A percentile compares a stretch with the other conserved stretches of the same genome.
Conservation (phyloP, 1,140 invertebrate species). For the Pomacea maculata region DNA sequence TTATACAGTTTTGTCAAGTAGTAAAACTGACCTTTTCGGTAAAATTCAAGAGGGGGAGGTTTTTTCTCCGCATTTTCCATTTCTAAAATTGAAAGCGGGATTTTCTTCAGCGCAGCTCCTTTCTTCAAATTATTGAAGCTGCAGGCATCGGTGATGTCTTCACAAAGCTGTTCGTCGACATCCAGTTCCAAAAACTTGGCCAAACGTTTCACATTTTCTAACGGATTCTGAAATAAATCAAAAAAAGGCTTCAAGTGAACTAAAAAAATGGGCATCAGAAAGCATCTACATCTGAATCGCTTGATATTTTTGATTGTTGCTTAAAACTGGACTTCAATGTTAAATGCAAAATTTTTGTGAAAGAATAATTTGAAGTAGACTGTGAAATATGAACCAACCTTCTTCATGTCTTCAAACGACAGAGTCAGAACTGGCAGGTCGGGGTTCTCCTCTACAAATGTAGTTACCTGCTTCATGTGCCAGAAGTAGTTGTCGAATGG, state of each 20-base stretch:
- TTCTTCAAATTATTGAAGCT: constrained; percentile 9
- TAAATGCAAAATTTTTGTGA: too few relatives aligned
- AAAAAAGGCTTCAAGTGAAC: too few relatives aligned
- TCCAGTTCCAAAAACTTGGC: constrained; percentile 12
- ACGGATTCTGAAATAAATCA: constrained; percentile 1
- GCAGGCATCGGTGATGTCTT: neutral
- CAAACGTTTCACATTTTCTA: constrained; percentile 10
- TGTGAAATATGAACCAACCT: constrained; percentile 13
- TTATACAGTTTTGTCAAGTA: too few relatives aligned
- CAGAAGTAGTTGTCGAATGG: neutral
- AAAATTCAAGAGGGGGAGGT: too few relatives aligned
- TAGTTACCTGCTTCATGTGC: neutral
- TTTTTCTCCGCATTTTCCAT: too few relatives aligned
- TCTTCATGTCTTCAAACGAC: constrained; percentile 40
- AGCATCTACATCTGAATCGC: too few relatives aligned
- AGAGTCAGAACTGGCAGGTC: constrained; percentile 21
- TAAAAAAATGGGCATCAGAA: too few relatives aligned
- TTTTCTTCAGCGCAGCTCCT: neutral
- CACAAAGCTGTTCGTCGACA: neutral
- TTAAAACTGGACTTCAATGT: too few relatives aligned
- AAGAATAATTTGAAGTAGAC: too few relatives aligned
- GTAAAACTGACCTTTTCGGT: too few relatives aligned
- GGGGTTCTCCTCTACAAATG: constrained; percentile 9
- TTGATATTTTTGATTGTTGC: too few relatives aligned
- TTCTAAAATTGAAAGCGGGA: too few relatives aligned